A percentile compares a stretch with the other conserved stretches of the same genome.
These are phyloP conservation scores for Dioctria rufipes DNA, from an alignment of 2,888 invertebrate genomes.

Conservation along the genomic window DNA sequence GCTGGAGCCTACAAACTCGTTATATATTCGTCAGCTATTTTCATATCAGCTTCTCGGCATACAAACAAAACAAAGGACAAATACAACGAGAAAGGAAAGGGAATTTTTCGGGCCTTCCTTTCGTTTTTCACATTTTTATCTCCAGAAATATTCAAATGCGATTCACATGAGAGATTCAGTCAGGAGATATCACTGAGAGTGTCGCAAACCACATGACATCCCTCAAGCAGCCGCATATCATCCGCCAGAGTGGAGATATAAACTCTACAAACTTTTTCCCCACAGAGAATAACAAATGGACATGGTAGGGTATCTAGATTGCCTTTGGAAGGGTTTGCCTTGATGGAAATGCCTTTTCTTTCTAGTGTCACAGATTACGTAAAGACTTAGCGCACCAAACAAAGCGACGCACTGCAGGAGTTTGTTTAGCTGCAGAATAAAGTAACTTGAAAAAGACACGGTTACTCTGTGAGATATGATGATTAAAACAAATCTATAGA, in stretches of 20 bases:
- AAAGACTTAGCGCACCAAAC: constrained; percentile 34
- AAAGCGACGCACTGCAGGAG: constrained; percentile 30
- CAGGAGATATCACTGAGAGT: constrained; percentile 15
- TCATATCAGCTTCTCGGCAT: not conserved
- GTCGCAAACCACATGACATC: constrained; percentile 17
- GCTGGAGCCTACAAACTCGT: too few relatives aligned
- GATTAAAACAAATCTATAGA: too few relatives aligned
- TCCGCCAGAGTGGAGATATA: not conserved
- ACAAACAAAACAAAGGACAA: constrained; percentile 10
- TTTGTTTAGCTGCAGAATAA: constrained; percentile 6
- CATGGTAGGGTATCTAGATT: constrained; percentile 14
- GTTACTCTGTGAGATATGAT: too few relatives aligned
- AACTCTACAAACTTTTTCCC: constrained; percentile 16
- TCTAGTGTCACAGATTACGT: constrained; percentile 39
- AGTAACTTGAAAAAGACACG: not conserved
- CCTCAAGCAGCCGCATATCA: constrained; percentile 33
- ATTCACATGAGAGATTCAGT: constrained; percentile 35
- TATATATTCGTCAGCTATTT: not conserved
- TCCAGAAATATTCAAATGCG: constrained; percentile 43
- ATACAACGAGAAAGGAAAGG: not conserved
- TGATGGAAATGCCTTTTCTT: constrained; percentile 30
- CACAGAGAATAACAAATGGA: constrained; percentile 41
- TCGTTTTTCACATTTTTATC: constrained; percentile 44
- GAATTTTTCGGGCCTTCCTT: not conserved
- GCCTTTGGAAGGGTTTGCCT: constrained; percentile 20